phyloP scores from a whole-genome alignment of 2,888 invertebrate genomes.

The Pachymerium ferrugineum region DNA sequence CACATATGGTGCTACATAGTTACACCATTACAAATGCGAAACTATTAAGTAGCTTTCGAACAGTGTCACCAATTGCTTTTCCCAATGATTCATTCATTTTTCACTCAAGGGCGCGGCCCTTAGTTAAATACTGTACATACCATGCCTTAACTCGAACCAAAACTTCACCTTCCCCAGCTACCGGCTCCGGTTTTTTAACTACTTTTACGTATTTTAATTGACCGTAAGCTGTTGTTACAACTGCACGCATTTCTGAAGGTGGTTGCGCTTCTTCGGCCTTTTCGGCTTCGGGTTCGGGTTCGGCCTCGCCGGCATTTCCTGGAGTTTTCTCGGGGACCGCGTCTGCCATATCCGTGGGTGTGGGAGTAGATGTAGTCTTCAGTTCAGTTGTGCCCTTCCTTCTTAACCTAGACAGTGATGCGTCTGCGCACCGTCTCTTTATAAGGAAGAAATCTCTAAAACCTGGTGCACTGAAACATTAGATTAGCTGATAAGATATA shows the following conservation, averaged over 20 bases:
- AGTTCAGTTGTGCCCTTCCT: too few species aligned
- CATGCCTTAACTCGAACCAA: constrained; percentile 78
- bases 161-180: constrained; percentile 56
- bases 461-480: too few species aligned
- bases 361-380: too few species aligned
- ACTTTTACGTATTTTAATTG: constrained; percentile 79
- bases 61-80: background rate
- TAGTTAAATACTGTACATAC: constrained; percentile 54
- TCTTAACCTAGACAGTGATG: too few species aligned
- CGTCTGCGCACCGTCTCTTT: too few species aligned
- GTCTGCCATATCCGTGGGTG: background rate
- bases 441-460: too few species aligned
- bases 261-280: constrained; percentile 45
- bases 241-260: constrained; percentile 77
- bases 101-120: background rate
- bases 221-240: constrained; percentile 77
- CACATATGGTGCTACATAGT: background rate
- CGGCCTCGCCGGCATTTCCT: background rate
- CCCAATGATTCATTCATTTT: background rate
- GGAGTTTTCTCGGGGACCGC: background rate
- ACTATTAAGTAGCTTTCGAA: too few species aligned
- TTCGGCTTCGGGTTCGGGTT: constrained; percentile 46
- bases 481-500: too few species aligned
- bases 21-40: background rate
- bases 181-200: constrained; percentile 69